Percentiles rank a stretch among this genome's conserved stretches.
Evolutionary conservation across 2,888 invertebrate species (phyloP).

Genomic region (Onthophagus sagittarius): DNA sequence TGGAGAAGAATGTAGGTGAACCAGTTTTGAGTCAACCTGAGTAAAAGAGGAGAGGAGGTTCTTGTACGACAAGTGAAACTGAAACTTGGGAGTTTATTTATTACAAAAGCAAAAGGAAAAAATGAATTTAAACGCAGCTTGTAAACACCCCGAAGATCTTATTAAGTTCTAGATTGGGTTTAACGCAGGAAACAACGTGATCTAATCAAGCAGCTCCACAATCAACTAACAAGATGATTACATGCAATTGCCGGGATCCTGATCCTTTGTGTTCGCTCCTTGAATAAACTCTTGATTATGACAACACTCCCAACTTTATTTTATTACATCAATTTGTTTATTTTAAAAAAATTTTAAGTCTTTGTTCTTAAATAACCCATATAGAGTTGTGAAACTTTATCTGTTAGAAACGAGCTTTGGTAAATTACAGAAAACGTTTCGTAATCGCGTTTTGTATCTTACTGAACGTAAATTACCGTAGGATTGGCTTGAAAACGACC

Average conservation of each 20-base stretch:
- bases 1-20: background rate
- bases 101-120: background rate
- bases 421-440: background rate
- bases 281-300: background rate
- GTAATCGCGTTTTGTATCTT: background rate
- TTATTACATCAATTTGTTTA: no score
- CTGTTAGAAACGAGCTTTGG: background rate
- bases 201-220: background rate
- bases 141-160: background rate
- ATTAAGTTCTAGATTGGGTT: background rate
- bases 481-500: background rate
- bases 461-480: background rate
- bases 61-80: background rate
- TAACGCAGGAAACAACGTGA: background rate
- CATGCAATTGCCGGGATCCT: background rate
- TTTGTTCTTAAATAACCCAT: background rate
- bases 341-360: background rate
- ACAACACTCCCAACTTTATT: background rate
- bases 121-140: background rate
- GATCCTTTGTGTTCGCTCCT: background rate
- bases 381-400: background rate
- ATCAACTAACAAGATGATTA: background rate
- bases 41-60: background rate
- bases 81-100: background rate
- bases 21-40: background rate